These are phyloP conservation scores for Elgaria multicarinata DNA, from an alignment of 2,113 vertebrate genomes.

Conservation along the genomic window DNA sequence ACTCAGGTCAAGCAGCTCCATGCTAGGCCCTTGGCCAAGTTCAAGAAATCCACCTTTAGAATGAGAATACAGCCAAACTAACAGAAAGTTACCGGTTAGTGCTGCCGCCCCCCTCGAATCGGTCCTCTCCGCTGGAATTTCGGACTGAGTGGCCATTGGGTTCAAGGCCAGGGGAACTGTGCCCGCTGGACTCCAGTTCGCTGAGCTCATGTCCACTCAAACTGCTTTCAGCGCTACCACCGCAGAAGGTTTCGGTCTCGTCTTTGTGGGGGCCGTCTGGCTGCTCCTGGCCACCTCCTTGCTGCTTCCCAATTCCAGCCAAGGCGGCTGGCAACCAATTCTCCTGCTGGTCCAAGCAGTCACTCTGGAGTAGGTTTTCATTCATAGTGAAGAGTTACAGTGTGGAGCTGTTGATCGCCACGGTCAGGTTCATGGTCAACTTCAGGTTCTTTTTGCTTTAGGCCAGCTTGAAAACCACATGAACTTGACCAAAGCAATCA, in stretches of 20 bases:
- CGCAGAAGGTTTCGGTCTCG: constrained; percentile 60
- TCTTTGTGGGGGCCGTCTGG: constrained; percentile 34
- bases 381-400: constrained; percentile 12
- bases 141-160: constrained; percentile 46
- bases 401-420: background rate
- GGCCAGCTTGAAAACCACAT: rapidly evolving
- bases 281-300: background rate
- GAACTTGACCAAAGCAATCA: no score
- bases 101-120: background rate
- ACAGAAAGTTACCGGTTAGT: constrained; percentile 76
- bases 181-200: background rate
- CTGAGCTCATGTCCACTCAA: background rate
- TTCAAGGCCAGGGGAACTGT: rapidly evolving
- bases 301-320: background rate
- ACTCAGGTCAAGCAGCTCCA: rapidly evolving
- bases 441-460: background rate
- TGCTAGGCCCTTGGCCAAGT: rapidly evolving
- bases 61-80: rapidly evolving
- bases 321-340: background rate
- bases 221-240: background rate
- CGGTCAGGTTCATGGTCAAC: background rate
- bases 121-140: constrained; percentile 59
- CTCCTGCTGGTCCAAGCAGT: background rate
- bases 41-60: rapidly evolving
- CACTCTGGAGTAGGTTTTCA: background rate